Evolutionary conservation across 2,888 invertebrate species (phyloP).

Genomic region (Lithodes maja): DNA sequence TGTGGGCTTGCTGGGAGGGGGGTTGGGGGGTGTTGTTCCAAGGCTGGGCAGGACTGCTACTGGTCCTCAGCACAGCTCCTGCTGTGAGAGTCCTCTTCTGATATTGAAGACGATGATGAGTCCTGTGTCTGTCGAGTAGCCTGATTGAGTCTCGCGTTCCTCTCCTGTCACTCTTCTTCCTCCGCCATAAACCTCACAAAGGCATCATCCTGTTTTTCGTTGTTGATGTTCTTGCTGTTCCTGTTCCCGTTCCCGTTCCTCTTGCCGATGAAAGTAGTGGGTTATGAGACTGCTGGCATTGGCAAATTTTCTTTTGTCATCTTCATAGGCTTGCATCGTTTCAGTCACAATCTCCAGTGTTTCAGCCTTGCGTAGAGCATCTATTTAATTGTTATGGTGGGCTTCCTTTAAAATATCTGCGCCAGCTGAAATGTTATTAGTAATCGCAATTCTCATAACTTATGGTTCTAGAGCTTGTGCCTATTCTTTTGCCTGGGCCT

Average conservation of each 20-base stretch:
- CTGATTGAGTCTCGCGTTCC: not conserved
- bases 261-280: not conserved
- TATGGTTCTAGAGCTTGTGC: no score
- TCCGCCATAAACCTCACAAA: not conserved
- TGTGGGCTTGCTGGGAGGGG: not conserved
- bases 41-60: not conserved
- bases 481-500: no score
- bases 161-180: not conserved
- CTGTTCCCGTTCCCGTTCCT: not conserved
- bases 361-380: not conserved
- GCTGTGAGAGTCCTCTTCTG: not conserved
- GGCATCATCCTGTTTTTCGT: not conserved
- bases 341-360: not conserved
- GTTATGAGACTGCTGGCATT: not conserved
- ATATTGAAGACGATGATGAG: not conserved
- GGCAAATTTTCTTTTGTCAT: not conserved
- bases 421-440: not conserved
- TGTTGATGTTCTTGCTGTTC: no score
- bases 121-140: not conserved
- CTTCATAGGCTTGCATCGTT: not conserved
- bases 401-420: not conserved
- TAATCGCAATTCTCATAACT: not conserved
- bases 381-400: not conserved
- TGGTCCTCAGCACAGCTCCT: not conserved
- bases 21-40: not conserved